Base-by-base conservation (phyloP, 1,140 invertebrate genomes). In the Conus ventricosus region DNA sequence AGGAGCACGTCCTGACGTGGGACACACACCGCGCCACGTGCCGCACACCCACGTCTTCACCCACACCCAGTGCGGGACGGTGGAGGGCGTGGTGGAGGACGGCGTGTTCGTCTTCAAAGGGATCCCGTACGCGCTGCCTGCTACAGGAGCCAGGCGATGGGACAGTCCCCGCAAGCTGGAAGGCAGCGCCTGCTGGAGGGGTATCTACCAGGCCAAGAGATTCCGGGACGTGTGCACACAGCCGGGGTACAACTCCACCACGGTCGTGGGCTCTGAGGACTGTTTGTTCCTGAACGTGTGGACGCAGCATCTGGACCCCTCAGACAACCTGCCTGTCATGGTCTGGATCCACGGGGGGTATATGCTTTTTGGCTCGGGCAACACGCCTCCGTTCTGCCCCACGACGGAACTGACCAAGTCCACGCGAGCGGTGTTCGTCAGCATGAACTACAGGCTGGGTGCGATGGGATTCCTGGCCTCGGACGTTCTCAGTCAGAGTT, bases 111-210 rank as follows among this genome's bases (percentile, higher is more conserved):
- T 97, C 4, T 98, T 98, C 94, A 96, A 97, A 27, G 97, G 97
- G 25, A 97, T 98, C 83, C 98, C 98, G 0, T 98, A 98, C 94
- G 97, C 98, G 5, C 92, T 97, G n/a, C 97, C 97, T 17, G 98
- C 98, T 0, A 90, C 97, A 0, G 75, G 96, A 95, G 15, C 11
- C 23, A 54, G 90, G 78, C 96, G 98, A 88, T 98, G 97, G 96
- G 96, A 96, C 71, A 96, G 96, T 6, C 97, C 98, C 0, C 96
- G 97, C 89, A 94, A 96, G 17, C 27, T 87, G 57, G 55, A 81
- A 5, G 17, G 54, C 8, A 75, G 85, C 13, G 91, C 89, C 27
- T 94, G 92, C 87, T 93, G 92, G 92, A 8, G n/a, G 10, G 91
- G 89, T 0, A 75, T 87, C 5, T 88, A 89, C 17, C 78, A 89